Base-by-base conservation (phyloP, 1,140 invertebrate species). In the Nasonia vitripennis region DNA sequence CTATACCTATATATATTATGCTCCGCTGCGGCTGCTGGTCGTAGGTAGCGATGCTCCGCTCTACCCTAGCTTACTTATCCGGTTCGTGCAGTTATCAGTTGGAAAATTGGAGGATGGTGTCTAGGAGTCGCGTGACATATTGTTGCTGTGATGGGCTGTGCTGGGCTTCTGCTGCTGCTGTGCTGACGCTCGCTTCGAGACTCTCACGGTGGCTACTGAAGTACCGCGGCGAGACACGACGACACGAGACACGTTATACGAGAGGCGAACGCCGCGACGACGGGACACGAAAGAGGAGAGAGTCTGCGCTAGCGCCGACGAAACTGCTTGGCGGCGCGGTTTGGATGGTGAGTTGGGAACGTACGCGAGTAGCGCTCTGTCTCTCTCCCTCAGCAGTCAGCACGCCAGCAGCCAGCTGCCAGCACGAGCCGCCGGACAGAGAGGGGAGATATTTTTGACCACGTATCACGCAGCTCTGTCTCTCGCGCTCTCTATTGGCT, bases 81-180 rank as follows among this genome's bases (percentile, higher is more conserved):
- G 78, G 12, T 80, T 68, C 62, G 78, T 80, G 37, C 62, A 70
- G 41, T 20, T 27, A 34, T 62, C 78, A 37, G 51, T 71, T 41
- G 79, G 62, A 37, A 45, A 73, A 11, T 14, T 27, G n/a, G 41
- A 67, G 31, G n/a, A 1, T 51, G 14, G 7, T 9, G 27, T 27
- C 71, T 71, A 82, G 12, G 62, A 82, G 67, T 86, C 67, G 73
- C 74, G 74, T 48, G 81, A 78, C 84, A 86, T 86, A 82, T 86
- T 86, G 84, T 17, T 71, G 37, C 68, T 27, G 68, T 23, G 73
- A 45, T 75, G 73, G 23, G 27, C 27, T 71, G 17, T 34, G 68
- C 27, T 71, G 23, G 2, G 27, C 27, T 71, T 11, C 14, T 75
- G 75, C 23, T 77, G 20, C 27, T 37, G 34, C 51, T 55, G 51